phyloP scores from a whole-genome alignment of 2,888 invertebrate genomes.

The Dione vanillae region DNA sequence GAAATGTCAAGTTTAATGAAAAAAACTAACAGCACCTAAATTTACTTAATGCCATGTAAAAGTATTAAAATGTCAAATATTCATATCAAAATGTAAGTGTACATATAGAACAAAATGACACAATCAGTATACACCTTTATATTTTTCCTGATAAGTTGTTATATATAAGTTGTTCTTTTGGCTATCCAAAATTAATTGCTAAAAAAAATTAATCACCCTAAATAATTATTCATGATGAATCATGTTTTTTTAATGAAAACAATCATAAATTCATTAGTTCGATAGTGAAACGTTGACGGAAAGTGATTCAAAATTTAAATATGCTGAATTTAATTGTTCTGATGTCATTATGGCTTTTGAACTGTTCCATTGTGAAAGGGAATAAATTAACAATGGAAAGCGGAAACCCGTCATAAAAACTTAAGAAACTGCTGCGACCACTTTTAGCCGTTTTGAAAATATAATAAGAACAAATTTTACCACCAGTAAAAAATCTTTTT shows the following conservation, averaged over 20 bases:
- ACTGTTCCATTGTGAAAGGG: constrained; percentile 1
- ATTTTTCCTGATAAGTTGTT: no score
- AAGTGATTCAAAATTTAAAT: background rate
- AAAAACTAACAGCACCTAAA: no score
- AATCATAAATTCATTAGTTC: background rate
- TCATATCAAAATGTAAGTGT: no score
- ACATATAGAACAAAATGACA: no score
- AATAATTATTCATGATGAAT: background rate
- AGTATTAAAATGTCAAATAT: no score
- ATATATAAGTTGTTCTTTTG: no score
- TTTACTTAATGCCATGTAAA: no score
- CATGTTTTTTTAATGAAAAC: background rate
- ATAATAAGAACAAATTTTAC: background rate
- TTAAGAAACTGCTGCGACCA: constrained; percentile 17
- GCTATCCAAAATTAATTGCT: background rate
- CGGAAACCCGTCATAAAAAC: background rate
- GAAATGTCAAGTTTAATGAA: no score
- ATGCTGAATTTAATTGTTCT: constrained; percentile 1
- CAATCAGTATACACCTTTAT: no score
- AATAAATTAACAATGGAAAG: constrained; percentile 19
- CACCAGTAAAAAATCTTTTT: no score
- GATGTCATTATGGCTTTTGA: background rate
- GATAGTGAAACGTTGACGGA: background rate
- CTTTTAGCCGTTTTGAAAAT: background rate
- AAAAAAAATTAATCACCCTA: background rate